phyloP scores from a whole-genome alignment of 2,113 vertebrate species.

The Dascyllus trimaculatus region DNA sequence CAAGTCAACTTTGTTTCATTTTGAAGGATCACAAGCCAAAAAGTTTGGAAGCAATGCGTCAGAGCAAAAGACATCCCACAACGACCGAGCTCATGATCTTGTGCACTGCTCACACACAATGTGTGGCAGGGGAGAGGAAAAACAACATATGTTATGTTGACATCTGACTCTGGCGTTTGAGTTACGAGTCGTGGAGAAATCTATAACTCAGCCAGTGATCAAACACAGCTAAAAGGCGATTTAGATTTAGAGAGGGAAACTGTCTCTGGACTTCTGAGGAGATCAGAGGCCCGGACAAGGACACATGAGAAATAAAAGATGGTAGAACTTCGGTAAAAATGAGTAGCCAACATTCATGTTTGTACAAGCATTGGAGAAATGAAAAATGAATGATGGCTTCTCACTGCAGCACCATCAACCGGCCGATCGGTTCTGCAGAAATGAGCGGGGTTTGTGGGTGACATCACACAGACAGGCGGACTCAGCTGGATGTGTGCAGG shows the following conservation, averaged over 20 bases:
- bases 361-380: background rate
- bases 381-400: conserved; percentile 21
- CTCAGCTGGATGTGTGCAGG: conserved; percentile 78
- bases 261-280: conserved; percentile 34
- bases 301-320: conserved; percentile 13
- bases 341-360: conserved; percentile 2
- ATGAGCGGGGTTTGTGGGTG: conserved; percentile 38
- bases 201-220: conserved; percentile 70
- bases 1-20: conserved; percentile 1
- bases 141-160: conserved; percentile 64
- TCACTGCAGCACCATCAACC: conserved; percentile 51
- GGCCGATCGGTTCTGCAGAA: conserved; percentile 15
- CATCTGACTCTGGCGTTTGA: conserved; percentile 59
- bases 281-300: conserved; percentile 40
- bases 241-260: conserved; percentile 40
- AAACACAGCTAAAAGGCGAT: conserved; percentile 57
- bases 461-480: conserved; percentile 57
- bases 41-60: background rate
- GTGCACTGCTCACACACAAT: conserved; percentile 20
- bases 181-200: conserved; percentile 57
- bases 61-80: conserved; percentile 1
- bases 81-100: conserved; percentile 2
- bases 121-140: conserved; percentile 45
- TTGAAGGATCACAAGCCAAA: background rate
- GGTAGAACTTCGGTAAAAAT: conserved; percentile 34